phyloP scores from a whole-genome alignment of 2,888 invertebrate species.

The Thera obeliscata region DNA sequence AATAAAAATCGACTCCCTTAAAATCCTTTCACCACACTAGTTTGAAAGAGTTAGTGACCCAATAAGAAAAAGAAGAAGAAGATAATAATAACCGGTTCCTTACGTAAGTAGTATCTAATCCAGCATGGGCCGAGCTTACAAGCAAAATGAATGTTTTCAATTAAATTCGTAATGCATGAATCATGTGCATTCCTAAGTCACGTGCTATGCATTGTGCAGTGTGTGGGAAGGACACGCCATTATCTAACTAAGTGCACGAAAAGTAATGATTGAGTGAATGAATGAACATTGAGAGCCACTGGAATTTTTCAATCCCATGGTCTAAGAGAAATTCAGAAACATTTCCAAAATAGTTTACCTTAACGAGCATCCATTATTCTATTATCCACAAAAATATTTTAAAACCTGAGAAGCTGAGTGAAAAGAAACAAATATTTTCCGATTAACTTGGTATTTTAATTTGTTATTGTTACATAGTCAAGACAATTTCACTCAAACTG shows the following conservation, averaged over 20 bases:
- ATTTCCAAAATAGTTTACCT: not conserved
- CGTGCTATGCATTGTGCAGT: conserved; percentile 22
- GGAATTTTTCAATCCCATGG: not conserved
- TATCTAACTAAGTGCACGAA: conserved; percentile 13
- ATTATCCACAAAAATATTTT: too few relatives aligned
- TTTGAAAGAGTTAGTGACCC: too few relatives aligned
- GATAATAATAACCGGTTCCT: too few relatives aligned
- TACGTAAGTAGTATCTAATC: not conserved
- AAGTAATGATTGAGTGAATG: conserved; percentile 3
- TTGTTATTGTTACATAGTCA: too few relatives aligned
- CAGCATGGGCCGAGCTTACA: not conserved
- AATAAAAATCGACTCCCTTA: too few relatives aligned
- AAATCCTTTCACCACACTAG: too few relatives aligned
- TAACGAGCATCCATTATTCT: too few relatives aligned
- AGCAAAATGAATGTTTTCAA: conserved; percentile 18
- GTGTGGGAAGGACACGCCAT: conserved; percentile 30
- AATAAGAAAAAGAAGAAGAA: too few relatives aligned
- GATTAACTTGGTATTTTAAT: too few relatives aligned
- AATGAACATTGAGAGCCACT: not conserved
- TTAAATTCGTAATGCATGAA: conserved; percentile 21
- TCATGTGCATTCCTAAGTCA: conserved; percentile 28
- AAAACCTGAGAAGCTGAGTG: too few relatives aligned
- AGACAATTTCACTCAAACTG: too few relatives aligned
- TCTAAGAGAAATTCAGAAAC: not conserved
- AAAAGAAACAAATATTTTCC: too few relatives aligned